Conservation (phyloP, 2,888 invertebrate species). For the Ochropleura plecta region DNA sequence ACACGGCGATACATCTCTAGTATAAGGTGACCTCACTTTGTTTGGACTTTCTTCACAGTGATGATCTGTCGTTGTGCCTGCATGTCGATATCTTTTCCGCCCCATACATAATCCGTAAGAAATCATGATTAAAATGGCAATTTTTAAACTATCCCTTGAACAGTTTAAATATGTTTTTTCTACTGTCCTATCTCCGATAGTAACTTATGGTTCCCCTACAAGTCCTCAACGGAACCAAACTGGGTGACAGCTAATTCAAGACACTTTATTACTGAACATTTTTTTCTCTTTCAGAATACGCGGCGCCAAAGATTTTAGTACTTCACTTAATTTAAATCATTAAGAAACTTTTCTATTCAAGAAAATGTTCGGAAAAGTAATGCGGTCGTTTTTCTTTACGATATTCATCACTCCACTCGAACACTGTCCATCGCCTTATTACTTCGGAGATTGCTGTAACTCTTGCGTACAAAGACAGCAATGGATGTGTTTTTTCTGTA, state of each 20-base stretch:
- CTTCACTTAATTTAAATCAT: slow-evolving; percentile 55
- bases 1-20: too few relatives aligned
- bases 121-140: too few relatives aligned
- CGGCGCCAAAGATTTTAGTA: slow-evolving; percentile 55
- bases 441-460: neutral
- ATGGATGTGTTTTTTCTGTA: neutral
- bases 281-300: slow-evolving; percentile 54
- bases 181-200: neutral
- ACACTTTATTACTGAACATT: slow-evolving; percentile 66
- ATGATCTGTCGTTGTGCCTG: too few relatives aligned
- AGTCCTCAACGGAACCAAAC: slow-evolving; percentile 51
- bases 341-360: slow-evolving; percentile 33
- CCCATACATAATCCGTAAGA: too few relatives aligned
- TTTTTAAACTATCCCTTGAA: too few relatives aligned
- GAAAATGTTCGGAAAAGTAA: slow-evolving; percentile 43
- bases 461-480: slow-evolving; percentile 3
- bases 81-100: too few relatives aligned
- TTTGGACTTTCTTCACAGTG: too few relatives aligned
- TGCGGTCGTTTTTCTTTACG: slow-evolving; percentile 49
- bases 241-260: slow-evolving; percentile 66
- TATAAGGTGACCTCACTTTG: too few relatives aligned
- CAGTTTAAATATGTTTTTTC: too few relatives aligned
- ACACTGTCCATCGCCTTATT: slow-evolving; percentile 10
- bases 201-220: slow-evolving; percentile 33
- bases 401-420: slow-evolving; percentile 33